phyloP scores from a whole-genome alignment of 2,113 vertebrate genomes.

The Pavo muticus region DNA sequence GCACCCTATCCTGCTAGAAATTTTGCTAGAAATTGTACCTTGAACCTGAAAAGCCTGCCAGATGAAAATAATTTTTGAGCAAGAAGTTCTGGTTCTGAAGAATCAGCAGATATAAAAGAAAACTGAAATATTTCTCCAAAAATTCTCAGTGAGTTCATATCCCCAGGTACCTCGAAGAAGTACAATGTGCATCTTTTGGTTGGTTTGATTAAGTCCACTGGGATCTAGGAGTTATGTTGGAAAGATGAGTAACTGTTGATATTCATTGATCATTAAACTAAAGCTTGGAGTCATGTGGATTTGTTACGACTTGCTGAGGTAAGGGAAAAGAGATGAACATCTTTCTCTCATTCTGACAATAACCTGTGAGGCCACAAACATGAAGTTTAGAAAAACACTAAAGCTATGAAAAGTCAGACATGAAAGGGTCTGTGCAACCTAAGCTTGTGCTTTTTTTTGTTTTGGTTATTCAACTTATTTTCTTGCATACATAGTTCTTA shows the following conservation, averaged over 20 bases:
- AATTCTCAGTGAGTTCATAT: neutral
- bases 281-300: neutral
- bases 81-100: neutral
- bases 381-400: neutral
- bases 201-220: neutral
- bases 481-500: neutral
- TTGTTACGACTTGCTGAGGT: neutral
- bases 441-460: neutral
- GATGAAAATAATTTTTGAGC: neutral
- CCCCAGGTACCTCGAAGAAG: neutral
- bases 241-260: neutral
- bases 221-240: neutral
- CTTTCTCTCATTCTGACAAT: neutral
- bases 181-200: neutral
- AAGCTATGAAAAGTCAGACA: neutral
- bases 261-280: neutral
- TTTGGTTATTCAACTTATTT: neutral
- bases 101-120: neutral
- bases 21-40: neutral
- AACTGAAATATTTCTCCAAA: neutral
- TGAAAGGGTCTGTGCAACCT: neutral
- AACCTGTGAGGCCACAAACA: neutral
- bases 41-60: neutral
- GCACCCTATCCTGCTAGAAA: neutral
- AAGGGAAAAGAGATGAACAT: neutral